phyloP scores from a whole-genome alignment of 2,113 vertebrate species.

The Ctenodactylus gundi region DNA sequence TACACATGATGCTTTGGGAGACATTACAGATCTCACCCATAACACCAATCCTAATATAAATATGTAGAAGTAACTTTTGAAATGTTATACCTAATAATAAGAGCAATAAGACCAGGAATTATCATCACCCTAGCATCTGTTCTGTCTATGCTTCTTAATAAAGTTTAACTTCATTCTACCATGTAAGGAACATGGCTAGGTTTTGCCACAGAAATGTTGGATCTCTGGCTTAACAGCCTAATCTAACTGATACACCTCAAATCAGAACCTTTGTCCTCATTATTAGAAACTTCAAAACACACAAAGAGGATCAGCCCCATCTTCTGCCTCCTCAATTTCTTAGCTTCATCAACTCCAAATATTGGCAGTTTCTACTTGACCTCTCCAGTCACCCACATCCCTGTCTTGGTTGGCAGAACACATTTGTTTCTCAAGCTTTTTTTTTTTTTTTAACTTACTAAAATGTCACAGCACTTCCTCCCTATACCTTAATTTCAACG shows the following conservation, averaged over 20 bases:
- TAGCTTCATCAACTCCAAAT: not conserved
- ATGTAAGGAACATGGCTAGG: not conserved
- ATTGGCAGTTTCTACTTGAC: not conserved
- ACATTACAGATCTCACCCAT: too few relatives aligned
- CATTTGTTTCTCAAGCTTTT: not conserved
- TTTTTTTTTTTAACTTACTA: not conserved
- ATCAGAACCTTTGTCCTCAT: not conserved
- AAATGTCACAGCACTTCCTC: not conserved
- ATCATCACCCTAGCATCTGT: not conserved
- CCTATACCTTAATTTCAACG: not conserved
- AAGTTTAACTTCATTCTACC: too few relatives aligned
- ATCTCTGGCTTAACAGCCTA: not conserved
- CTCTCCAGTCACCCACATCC: not conserved
- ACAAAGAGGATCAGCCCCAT: not conserved
- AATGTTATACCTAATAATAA: not conserved
- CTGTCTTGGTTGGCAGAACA: not conserved
- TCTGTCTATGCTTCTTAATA: not conserved
- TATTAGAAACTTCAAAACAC: not conserved
- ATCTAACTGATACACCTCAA: not conserved
- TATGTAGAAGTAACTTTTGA: not conserved
- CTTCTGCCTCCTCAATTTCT: not conserved
- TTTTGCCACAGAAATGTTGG: not conserved
- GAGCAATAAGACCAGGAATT: not conserved
- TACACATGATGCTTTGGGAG: too few relatives aligned
- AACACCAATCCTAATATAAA: not conserved